phyloP scores from a whole-genome alignment of 2,888 invertebrate species.

The Sinohyriopsis cumingii region DNA sequence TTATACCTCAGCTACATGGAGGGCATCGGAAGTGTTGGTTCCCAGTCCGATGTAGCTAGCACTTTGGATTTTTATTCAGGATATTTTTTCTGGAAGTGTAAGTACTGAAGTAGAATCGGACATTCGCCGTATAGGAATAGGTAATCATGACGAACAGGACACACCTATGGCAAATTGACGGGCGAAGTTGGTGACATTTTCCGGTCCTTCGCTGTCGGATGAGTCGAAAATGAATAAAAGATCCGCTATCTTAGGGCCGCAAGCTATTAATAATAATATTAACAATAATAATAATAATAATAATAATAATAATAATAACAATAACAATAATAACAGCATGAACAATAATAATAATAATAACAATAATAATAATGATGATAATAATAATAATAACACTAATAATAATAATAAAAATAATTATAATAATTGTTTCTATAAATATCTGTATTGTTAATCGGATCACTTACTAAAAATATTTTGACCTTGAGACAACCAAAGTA shows the following conservation, averaged over 20 bases:
- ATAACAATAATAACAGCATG: no score
- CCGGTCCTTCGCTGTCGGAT: constrained; percentile 42
- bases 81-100: constrained; percentile 28
- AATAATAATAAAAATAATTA: no score
- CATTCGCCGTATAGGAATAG: constrained; percentile 30
- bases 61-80: constrained; percentile 33
- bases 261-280: constrained; percentile 9
- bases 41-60: constrained; percentile 36
- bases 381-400: no score
- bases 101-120: constrained; percentile 40
- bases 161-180: constrained; percentile 37
- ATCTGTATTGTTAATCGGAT: no score
- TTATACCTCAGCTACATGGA: constrained; percentile 36
- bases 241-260: constrained; percentile 21
- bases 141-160: constrained; percentile 39
- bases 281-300: not conserved
- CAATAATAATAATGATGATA: not conserved
- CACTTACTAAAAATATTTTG: no score
- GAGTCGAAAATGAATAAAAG: constrained; percentile 29
- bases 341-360: no score
- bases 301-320: no score
- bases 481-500: no score
- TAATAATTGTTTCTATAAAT: no score
- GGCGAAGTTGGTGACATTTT: constrained; percentile 38
- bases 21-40: constrained; percentile 44